phyloP scores from a whole-genome alignment of 53 echinoderm and acorn worm species.

The Apostichopus leukothele region DNA sequence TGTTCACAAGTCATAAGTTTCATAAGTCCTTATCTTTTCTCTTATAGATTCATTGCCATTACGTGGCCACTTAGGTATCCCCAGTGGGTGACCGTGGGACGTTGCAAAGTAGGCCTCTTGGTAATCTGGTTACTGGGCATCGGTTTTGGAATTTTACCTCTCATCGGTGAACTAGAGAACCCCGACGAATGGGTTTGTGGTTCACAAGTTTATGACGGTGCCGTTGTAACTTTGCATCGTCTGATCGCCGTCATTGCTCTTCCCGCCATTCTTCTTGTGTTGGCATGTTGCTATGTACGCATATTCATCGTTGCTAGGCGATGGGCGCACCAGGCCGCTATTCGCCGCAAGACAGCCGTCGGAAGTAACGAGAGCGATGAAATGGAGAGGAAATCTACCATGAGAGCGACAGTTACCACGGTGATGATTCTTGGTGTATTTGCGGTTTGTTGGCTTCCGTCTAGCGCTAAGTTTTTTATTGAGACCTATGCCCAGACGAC shows the following conservation, averaged over 20 bases:
- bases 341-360: neutral
- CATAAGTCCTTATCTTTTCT: neutral
- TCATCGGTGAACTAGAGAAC: slow-evolving; percentile 22
- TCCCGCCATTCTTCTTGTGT: slow-evolving; percentile 21
- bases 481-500: slow-evolving; percentile 23
- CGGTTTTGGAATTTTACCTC: slow-evolving; percentile 16
- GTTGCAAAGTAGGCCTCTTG: slow-evolving; percentile 25
- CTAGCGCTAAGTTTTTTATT: slow-evolving; percentile 41
- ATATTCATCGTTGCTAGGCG: slow-evolving; percentile 39
- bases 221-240: slow-evolving; percentile 26
- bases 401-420: slow-evolving; percentile 32
- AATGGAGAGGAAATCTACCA: neutral
- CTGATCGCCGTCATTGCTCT: slow-evolving; percentile 22
- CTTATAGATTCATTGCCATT: slow-evolving; percentile 31
- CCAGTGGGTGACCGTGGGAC: slow-evolving; percentile 29
- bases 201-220: neutral
- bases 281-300: slow-evolving; percentile 37
- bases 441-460: slow-evolving; percentile 36
- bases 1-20: too few species aligned
- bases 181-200: slow-evolving; percentile 48
- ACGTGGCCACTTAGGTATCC: slow-evolving; percentile 32
- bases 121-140: slow-evolving; percentile 35
- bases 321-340: slow-evolving; percentile 17
- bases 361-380: slow-evolving; percentile 10
- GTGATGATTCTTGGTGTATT: slow-evolving; percentile 45